phyloP scores from a whole-genome alignment of 2,797 vertebrate genomes.

The Eremophila alpestris region DNA sequence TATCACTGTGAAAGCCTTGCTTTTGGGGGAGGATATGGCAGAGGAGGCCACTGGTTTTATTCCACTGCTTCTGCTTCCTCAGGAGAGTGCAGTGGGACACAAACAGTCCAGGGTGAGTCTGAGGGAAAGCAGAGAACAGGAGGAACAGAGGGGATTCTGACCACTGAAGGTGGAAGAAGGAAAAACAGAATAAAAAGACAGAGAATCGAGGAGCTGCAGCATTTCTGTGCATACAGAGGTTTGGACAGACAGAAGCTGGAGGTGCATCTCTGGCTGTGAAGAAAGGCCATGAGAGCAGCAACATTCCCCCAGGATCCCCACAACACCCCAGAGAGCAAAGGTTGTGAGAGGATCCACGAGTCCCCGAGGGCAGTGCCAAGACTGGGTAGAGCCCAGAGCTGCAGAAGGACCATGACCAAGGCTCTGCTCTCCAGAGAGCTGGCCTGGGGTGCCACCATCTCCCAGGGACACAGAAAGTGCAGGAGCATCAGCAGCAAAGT shows the following conservation, averaged over 20 bases:
- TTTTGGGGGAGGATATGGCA: neutral
- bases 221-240: accelerated
- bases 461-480: accelerated
- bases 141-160: neutral
- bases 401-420: accelerated
- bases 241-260: neutral
- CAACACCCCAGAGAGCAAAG: neutral
- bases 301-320: neutral
- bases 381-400: accelerated
- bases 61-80: neutral
- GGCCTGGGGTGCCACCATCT: neutral
- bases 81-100: neutral
- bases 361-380: accelerated
- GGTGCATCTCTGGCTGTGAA: neutral
- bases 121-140: neutral
- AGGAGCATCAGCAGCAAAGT: neutral
- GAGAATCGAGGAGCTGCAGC: accelerated
- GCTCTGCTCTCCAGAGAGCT: accelerated
- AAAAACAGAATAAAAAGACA: neutral
- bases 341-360: neutral
- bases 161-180: neutral
- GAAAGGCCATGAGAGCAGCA: neutral
- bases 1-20: neutral
- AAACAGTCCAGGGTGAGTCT: accelerated
- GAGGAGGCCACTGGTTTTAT: accelerated